Evolutionary conservation across 1,140 invertebrate genomes (phyloP).

Genomic region (Drosophila murphyi): DNA sequence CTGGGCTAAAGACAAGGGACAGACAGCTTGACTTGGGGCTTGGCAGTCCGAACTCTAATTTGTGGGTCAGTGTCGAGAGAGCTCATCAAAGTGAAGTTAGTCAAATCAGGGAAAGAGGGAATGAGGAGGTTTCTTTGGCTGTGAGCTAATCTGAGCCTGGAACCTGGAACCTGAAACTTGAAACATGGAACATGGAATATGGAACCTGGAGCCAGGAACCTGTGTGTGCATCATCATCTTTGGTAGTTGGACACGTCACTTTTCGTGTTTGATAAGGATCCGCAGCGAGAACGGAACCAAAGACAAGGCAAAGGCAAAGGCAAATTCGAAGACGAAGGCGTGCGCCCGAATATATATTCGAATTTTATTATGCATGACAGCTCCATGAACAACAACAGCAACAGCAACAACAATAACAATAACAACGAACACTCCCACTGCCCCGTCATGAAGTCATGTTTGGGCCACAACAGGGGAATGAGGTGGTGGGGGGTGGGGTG

Average conservation of each 20-base stretch:
- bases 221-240: slow-evolving; percentile 70
- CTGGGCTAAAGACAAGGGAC: slow-evolving; percentile 32
- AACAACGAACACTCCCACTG: slow-evolving; percentile 74
- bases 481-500: slow-evolving; percentile 13
- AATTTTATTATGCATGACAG: slow-evolving; percentile 83
- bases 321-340: slow-evolving; percentile 59
- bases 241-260: slow-evolving; percentile 72
- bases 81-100: slow-evolving; percentile 8
- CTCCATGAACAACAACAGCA: slow-evolving; percentile 57
- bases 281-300: slow-evolving; percentile 66
- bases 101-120: background rate
- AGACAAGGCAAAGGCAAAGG: slow-evolving; percentile 1
- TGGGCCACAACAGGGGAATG: background rate
- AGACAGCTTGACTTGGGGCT: slow-evolving; percentile 47
- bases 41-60: slow-evolving; percentile 43
- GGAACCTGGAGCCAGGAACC: slow-evolving; percentile 6
- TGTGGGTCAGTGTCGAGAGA: slow-evolving; percentile 68
- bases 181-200: too few species aligned
- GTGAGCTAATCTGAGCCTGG: background rate
- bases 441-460: slow-evolving; percentile 51
- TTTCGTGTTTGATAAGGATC: slow-evolving; percentile 82
- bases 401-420: slow-evolving; percentile 38
- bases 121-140: slow-evolving; percentile 2
- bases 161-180: slow-evolving; percentile 19
- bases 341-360: slow-evolving; percentile 78